Percentiles rank a stretch among this genome's conserved stretches.
Conservation (phyloP, 2,888 invertebrate genomes). For the Apamea epomidion region DNA sequence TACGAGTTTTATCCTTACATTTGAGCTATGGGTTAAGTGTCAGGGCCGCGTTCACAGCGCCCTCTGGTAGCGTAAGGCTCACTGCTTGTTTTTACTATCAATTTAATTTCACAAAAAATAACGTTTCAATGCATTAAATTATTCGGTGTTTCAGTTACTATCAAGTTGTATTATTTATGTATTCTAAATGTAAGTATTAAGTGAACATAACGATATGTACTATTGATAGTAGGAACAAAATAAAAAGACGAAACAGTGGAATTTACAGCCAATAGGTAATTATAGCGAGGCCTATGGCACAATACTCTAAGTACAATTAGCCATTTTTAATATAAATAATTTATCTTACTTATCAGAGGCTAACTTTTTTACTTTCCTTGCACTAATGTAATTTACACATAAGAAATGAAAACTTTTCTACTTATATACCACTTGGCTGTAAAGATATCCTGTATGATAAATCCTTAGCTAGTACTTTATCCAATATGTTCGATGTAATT, state of each 20-base stretch:
- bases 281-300: slow-evolving; percentile 64
- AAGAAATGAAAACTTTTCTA: slow-evolving; percentile 53
- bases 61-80: background rate
- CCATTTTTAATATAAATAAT: slow-evolving; percentile 65
- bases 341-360: slow-evolving; percentile 66
- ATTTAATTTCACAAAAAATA: slow-evolving; percentile 63
- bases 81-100: slow-evolving; percentile 59
- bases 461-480: slow-evolving; percentile 60
- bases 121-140: slow-evolving; percentile 73
- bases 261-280: slow-evolving; percentile 76
- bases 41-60: background rate
- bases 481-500: slow-evolving; percentile 43
- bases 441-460: slow-evolving; percentile 68
- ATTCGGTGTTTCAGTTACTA: slow-evolving; percentile 73
- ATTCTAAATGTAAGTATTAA: slow-evolving; percentile 80
- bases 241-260: slow-evolving; percentile 72
- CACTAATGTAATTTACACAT: slow-evolving; percentile 62
- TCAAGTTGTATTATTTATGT: slow-evolving; percentile 81
- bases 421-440: slow-evolving; percentile 73
- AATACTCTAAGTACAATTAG: slow-evolving; percentile 72
- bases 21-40: slow-evolving; percentile 4
- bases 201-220: slow-evolving; percentile 76
- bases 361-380: slow-evolving; percentile 66
- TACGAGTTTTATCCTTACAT: background rate
- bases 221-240: slow-evolving; percentile 74